These are phyloP conservation scores for Eupithecia tripunctaria DNA, from an alignment of 2,888 invertebrate genomes.

Conservation along the genomic window DNA sequence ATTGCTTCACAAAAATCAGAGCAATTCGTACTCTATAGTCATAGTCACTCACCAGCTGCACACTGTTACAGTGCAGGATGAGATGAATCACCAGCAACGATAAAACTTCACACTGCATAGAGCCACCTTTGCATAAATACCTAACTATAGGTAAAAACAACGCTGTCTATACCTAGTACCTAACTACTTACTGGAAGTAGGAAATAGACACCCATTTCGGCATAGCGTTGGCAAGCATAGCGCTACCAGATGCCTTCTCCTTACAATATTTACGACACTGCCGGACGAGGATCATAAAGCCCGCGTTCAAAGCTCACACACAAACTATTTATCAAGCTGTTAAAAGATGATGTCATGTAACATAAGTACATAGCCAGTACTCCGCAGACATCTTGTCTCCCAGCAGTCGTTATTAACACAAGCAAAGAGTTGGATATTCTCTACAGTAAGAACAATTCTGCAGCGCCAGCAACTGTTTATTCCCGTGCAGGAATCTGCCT, in stretches of 20 bases:
- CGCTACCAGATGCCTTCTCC: slow-evolving; percentile 62
- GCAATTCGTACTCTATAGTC: not conserved
- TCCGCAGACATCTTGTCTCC: slow-evolving; percentile 24
- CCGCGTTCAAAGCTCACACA: slow-evolving; percentile 58
- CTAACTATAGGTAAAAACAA: not conserved
- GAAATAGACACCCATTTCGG: slow-evolving; percentile 30
- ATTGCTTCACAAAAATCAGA: not conserved
- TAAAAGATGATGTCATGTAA: slow-evolving; percentile 36
- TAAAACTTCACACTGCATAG: not conserved
- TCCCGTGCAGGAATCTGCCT: not conserved
- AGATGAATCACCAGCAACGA: not conserved
- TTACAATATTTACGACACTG: slow-evolving; percentile 69
- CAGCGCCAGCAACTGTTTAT: slow-evolving; percentile 6
- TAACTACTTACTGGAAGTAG: slow-evolving; percentile 20
- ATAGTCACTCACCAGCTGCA: not conserved
- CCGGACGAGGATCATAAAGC: slow-evolving; percentile 78
- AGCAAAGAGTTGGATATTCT: slow-evolving; percentile 11
- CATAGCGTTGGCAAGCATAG: slow-evolving; percentile 41
- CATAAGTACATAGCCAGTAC: slow-evolving; percentile 28
- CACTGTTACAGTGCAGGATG: not conserved
- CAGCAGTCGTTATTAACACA: slow-evolving; percentile 13
- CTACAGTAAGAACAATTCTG: not conserved
- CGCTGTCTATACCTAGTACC: not conserved
- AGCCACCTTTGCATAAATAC: not conserved
- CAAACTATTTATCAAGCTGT: slow-evolving; percentile 15